A percentile compares a stretch with the other conserved stretches of the same genome.
Conservation (phyloP, 2,888 invertebrate genomes). For the Tipula lateralis region DNA sequence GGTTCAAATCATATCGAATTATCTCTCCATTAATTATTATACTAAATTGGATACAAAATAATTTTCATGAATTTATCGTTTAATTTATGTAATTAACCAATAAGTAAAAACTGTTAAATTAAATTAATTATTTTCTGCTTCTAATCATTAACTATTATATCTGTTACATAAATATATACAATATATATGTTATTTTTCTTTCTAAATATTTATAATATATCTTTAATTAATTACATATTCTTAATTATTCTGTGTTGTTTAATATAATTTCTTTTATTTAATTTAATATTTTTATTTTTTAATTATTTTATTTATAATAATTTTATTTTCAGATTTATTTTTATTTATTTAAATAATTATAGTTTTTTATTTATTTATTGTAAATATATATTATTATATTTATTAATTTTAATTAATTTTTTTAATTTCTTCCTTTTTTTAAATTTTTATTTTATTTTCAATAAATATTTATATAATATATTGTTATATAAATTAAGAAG, state of each 20-base stretch:
- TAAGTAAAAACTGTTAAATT: not conserved
- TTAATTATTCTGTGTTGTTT: not conserved
- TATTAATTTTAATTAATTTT: not conserved
- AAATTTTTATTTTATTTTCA: not conserved
- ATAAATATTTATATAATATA: not conserved
- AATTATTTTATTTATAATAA: not conserved
- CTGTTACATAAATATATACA: not conserved
- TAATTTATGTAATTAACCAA: not conserved
- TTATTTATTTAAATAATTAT: not conserved
- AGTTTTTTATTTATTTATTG: not conserved
- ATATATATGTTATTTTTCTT: not conserved
- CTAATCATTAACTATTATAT: not conserved
- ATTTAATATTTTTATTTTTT: not conserved
- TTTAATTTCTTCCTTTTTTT: not conserved
- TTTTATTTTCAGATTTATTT: not conserved
- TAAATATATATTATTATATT: not conserved
- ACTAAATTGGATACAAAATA: not conserved
- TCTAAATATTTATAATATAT: not conserved
- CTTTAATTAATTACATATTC: not conserved
- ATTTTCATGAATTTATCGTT: not conserved
- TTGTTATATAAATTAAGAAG: slow-evolving; percentile 11
- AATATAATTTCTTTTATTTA: not conserved
- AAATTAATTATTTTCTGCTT: not conserved
- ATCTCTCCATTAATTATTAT: no score
- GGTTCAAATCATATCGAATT: not conserved